Conservation (phyloP, 2,888 invertebrate species). For the Ornithoptera priamus region DNA sequence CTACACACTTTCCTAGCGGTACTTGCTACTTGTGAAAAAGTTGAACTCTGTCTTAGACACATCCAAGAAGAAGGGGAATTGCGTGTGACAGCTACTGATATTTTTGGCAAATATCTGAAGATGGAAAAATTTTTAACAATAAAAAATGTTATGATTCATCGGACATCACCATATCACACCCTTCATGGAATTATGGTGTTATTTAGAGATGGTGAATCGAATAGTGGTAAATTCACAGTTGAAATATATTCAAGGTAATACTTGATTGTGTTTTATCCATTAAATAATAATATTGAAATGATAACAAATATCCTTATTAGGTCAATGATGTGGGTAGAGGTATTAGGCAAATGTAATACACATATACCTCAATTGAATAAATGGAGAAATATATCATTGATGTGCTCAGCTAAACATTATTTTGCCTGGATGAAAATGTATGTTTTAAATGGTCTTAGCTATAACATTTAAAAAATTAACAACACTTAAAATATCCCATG, state of each 20-base stretch:
- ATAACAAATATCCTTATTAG: neutral
- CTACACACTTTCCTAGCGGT: conserved; percentile 46
- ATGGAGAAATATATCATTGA: too few relatives aligned
- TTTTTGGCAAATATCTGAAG: conserved; percentile 49
- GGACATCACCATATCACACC: conserved; percentile 53
- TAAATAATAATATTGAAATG: neutral
- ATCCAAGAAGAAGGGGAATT: conserved; percentile 39
- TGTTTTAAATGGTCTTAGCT: too few relatives aligned
- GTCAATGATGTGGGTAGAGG: too few relatives aligned
- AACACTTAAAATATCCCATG: too few relatives aligned
- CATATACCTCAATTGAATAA: too few relatives aligned
- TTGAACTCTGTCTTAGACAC: conserved; percentile 49
- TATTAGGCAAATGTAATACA: too few relatives aligned
- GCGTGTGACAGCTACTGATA: conserved; percentile 38
- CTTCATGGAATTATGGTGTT: conserved; percentile 59
- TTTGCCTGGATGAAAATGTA: too few relatives aligned
- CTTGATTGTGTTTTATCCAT: neutral
- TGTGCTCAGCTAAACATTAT: too few relatives aligned
- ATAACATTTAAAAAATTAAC: too few relatives aligned
- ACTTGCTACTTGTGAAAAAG: conserved; percentile 51
- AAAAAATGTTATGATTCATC: conserved; percentile 49
- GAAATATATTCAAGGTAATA: conserved; percentile 57
- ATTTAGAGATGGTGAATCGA: conserved; percentile 35
- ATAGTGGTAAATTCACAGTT: conserved; percentile 35
- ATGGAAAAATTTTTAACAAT: conserved; percentile 48